phyloP scores from a whole-genome alignment of 2,888 invertebrate genomes.

The Lasiommata megera region DNA sequence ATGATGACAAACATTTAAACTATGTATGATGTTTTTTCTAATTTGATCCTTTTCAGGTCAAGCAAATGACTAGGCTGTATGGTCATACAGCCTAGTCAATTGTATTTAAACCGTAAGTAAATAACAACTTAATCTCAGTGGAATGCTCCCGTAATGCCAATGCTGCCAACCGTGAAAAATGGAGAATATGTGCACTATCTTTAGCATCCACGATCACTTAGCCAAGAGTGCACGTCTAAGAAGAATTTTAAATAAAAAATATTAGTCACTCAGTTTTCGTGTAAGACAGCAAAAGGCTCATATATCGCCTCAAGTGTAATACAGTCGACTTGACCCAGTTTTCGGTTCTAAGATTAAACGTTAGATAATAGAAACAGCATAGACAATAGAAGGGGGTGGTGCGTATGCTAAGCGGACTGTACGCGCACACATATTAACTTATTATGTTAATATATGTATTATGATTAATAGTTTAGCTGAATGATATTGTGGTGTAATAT shows the following conservation, averaged over 20 bases:
- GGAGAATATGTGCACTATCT: too few relatives aligned
- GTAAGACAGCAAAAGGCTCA: conserved; percentile 10
- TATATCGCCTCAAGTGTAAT: conserved; percentile 41
- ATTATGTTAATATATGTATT: conserved; percentile 28
- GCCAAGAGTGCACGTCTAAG: too few relatives aligned
- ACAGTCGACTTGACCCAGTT: conserved; percentile 42
- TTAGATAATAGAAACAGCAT: conserved; percentile 42
- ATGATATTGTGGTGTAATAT: conserved; percentile 15
- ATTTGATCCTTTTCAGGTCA: too few relatives aligned
- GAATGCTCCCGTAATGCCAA: too few relatives aligned
- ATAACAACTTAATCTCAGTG: too few relatives aligned
- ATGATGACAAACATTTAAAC: too few relatives aligned
- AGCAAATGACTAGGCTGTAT: too few relatives aligned
- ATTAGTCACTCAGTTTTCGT: conserved; percentile 25
- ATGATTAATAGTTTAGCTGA: conserved; percentile 15
- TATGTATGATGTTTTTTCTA: too few relatives aligned
- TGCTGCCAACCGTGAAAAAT: too few relatives aligned
- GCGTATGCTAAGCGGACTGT: conserved; percentile 39
- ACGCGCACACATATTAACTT: conserved; percentile 20
- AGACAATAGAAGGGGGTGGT: conserved; percentile 53
- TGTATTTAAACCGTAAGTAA: too few relatives aligned
- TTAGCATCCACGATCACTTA: too few relatives aligned
- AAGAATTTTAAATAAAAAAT: conserved; percentile 1
- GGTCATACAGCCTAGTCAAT: too few relatives aligned
- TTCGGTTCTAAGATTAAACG: conserved; percentile 38